Base-by-base conservation (phyloP, 2,888 invertebrate genomes). In the Drosophila recens region DNA sequence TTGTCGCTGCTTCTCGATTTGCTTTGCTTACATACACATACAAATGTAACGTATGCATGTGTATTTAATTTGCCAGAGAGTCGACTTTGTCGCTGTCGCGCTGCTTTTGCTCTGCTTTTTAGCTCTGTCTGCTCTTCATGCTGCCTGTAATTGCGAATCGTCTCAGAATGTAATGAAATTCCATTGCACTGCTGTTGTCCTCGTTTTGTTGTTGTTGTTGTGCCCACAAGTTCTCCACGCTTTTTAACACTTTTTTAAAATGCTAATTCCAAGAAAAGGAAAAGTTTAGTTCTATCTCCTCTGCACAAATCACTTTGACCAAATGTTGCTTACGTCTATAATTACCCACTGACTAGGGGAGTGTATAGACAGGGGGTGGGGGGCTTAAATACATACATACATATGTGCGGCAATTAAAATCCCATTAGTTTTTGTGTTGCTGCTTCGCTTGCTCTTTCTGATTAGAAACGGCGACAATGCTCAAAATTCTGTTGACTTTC, bases 401-500 rank as follows among this genome's bases (percentile, higher is more conserved):
- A 1, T 3, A n/a, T 42, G 38, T 49, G 34, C 33, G 67, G 79
- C 70, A 83, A 82, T 87, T 83, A 87, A 87, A 83, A 82, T 65
- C 67, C 34, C 74, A 87, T 87, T 83, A 82, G 67, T 67, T 67
- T 53, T 45, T 69, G 15, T 49, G 36, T 70, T 38, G 20, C 33
- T 46, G 43, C 43, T 63, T 45, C 20, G 23, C 33, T 45, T 13
- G 17, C 27, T 43, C 8, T 34, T 9, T 51, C 30, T 48, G 61
- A 48, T 51, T 53, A 54, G 49, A 66, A 51, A 36, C 51, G 34
- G 11, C 46, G 51, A 61, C 63, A 66, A 46, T 49, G 46, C 53
- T 59, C 40, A 51, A 53, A 30, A 23, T 45, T 23, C n/a, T 34
- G 42, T 34, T 33, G 42, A 13, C 49, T 49, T 43, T 33, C 56